Conservation (phyloP, 2,888 invertebrate species). For the Pseudococcus longispinus region DNA sequence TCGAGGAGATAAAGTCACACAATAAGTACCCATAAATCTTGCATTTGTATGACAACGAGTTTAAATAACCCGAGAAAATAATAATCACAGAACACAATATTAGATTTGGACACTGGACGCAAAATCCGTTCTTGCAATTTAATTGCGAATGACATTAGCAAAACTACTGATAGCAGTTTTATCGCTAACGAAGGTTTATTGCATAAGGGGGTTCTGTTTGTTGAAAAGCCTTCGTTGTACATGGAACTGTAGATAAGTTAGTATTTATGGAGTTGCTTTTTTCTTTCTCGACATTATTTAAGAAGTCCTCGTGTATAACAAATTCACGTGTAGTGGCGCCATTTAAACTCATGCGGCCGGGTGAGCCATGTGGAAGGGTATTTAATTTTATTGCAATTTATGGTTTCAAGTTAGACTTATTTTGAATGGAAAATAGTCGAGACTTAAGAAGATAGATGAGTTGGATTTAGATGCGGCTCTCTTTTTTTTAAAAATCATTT, state of each 20-base stretch:
- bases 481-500: too few species aligned
- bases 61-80: not conserved
- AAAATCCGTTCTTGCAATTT: not conserved
- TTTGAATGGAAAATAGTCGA: too few species aligned
- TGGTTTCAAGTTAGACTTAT: too few species aligned
- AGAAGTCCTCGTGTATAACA: not conserved
- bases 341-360: not conserved
- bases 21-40: not conserved
- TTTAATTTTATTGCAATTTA: not conserved
- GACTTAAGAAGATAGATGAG: too few species aligned
- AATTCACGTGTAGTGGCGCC: not conserved
- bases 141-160: conserved; percentile 23
- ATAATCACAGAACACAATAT: not conserved
- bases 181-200: not conserved
- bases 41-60: too few species aligned
- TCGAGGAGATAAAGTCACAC: not conserved
- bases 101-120: not conserved
- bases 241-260: not conserved
- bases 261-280: conserved; percentile 11
- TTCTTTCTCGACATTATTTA: not conserved
- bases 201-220: not conserved
- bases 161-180: conserved; percentile 8
- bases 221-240: not conserved
- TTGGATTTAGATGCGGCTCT: too few species aligned
- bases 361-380: not conserved